These are phyloP conservation scores for Ancistrus triradiatus DNA, from an alignment of 2,113 vertebrate genomes.

Conservation along the genomic window DNA sequence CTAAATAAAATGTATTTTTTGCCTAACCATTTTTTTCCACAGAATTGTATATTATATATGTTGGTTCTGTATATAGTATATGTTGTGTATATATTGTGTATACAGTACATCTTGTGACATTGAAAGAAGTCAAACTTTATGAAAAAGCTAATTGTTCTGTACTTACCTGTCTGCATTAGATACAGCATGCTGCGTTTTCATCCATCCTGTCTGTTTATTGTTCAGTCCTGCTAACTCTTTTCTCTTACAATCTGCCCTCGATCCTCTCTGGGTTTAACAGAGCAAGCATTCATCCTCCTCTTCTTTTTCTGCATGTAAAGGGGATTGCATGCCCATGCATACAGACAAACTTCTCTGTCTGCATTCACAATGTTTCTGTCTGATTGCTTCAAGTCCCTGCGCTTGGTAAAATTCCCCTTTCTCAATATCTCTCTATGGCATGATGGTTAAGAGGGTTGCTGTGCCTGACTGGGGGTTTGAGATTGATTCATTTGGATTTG, in stretches of 20 bases:
- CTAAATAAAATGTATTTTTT: too few relatives aligned
- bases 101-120: neutral
- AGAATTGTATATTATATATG: too few relatives aligned
- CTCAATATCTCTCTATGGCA: neutral
- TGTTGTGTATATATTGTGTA: too few relatives aligned
- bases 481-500: conserved; percentile 59
- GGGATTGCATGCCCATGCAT: conserved; percentile 38
- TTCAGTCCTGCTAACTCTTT: neutral
- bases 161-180: neutral
- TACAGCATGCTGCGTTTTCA: conserved; percentile 3
- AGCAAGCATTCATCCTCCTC: conserved; percentile 12
- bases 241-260: conserved; percentile 7
- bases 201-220: conserved; percentile 3
- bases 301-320: conserved; percentile 32
- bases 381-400: conserved; percentile 1
- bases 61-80: too few relatives aligned
- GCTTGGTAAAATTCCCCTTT: conserved; percentile 23
- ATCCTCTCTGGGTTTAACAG: conserved; percentile 29
- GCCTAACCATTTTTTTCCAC: too few relatives aligned
- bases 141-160: neutral
- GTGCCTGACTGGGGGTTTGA: conserved; percentile 42
- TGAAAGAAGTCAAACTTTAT: neutral
- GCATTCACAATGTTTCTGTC: conserved; percentile 6
- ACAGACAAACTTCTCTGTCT: conserved; percentile 21
- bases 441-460: conserved; percentile 30